Evolutionary conservation across 2,797 vertebrate genomes (phyloP).

Genomic region (Uromys caudimaculatus): DNA sequence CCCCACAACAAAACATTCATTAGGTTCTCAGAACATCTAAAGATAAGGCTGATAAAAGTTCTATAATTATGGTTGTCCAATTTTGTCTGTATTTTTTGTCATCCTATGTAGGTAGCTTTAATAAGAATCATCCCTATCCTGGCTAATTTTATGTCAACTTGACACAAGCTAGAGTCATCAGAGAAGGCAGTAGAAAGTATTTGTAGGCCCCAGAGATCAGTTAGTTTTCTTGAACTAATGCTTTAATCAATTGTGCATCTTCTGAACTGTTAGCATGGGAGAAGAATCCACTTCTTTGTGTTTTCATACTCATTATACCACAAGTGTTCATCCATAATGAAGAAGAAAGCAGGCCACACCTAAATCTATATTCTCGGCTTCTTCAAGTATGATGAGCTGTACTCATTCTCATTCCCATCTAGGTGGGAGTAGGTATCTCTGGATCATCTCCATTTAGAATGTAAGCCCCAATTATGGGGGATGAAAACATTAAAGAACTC

Average conservation of each 20-base stretch:
- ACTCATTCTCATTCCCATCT: background rate
- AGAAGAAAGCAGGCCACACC: background rate
- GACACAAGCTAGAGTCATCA: too few species aligned
- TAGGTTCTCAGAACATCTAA: too few species aligned
- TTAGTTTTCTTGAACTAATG: background rate
- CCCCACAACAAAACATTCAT: too few species aligned
- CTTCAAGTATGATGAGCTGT: background rate
- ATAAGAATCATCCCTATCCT: background rate
- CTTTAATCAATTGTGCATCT: background rate
- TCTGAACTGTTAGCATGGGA: background rate
- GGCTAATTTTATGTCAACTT: too few species aligned
- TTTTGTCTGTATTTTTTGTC: background rate
- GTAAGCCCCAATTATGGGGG: background rate
- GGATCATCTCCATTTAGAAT: background rate
- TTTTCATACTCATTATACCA: background rate
- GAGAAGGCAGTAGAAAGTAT: background rate
- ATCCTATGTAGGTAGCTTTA: background rate
- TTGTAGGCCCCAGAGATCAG: background rate
- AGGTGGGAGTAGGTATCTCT: background rate
- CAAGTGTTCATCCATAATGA: background rate
- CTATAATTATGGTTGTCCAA: background rate
- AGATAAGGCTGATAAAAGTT: too few species aligned
- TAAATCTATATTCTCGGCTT: background rate
- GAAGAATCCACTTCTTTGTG: background rate
- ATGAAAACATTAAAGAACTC: background rate